These are phyloP conservation scores for Enteromius radiatus DNA, from an alignment of 2,797 vertebrate genomes.

Conservation along the genomic window DNA sequence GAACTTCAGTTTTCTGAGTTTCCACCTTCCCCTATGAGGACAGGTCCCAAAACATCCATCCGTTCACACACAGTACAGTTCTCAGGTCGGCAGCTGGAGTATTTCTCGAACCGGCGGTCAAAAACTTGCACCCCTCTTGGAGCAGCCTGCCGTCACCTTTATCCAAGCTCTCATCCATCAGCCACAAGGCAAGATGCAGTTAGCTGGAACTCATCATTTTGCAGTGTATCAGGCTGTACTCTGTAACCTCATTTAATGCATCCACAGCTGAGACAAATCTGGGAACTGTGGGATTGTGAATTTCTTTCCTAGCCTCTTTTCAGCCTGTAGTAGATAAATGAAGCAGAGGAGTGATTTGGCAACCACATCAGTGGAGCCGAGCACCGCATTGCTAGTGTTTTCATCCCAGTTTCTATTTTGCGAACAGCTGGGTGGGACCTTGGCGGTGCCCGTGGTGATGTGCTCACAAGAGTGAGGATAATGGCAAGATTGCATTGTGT, in stretches of 20 bases:
- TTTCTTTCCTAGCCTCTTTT: slow-evolving; percentile 11
- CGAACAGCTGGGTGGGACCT: slow-evolving; percentile 3
- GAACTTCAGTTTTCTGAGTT: slow-evolving; percentile 50
- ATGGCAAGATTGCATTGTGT: slow-evolving; percentile 34
- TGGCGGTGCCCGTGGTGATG: background rate
- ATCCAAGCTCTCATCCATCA: slow-evolving; percentile 52
- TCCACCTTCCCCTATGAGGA: slow-evolving; percentile 15
- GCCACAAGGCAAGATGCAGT: slow-evolving; percentile 11
- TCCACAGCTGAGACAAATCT: slow-evolving; percentile 25
- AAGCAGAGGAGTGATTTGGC: slow-evolving; percentile 40
- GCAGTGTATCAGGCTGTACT: slow-evolving; percentile 18
- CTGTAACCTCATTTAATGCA: slow-evolving; percentile 34
- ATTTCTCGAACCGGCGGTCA: slow-evolving; percentile 31
- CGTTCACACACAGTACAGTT: slow-evolving; percentile 62
- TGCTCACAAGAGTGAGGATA: slow-evolving; percentile 48
- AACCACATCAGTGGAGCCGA: slow-evolving; percentile 27
- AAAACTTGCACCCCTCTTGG: slow-evolving; percentile 1
- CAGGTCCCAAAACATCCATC: slow-evolving; percentile 49
- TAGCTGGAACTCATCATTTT: slow-evolving; percentile 1
- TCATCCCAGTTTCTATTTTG: slow-evolving; percentile 16
- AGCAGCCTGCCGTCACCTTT: slow-evolving; percentile 40
- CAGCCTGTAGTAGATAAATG: slow-evolving; percentile 19
- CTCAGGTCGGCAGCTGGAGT: background rate
- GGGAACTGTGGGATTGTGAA: slow-evolving; percentile 11
- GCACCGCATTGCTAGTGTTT: slow-evolving; percentile 3